phyloP scores from a whole-genome alignment of 2,113 vertebrate species.

The Brienomyrus longianalis region DNA sequence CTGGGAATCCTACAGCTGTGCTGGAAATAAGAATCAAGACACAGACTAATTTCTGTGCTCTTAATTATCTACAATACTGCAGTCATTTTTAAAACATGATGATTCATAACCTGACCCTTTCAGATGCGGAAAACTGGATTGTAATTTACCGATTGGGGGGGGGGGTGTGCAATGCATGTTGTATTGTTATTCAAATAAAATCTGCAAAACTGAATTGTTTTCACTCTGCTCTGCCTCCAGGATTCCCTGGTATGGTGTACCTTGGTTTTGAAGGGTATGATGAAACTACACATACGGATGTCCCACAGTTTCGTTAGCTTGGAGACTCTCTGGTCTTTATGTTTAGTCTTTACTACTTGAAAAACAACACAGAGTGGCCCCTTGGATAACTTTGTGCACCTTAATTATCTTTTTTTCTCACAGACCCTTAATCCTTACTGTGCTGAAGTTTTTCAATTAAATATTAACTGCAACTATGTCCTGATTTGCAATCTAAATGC shows the following conservation, averaged over 20 bases:
- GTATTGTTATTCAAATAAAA: not conserved
- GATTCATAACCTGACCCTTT: not conserved
- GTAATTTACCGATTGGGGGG: not conserved
- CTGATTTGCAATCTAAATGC: not conserved
- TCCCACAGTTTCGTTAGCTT: not conserved
- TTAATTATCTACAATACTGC: not conserved
- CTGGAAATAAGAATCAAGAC: conserved; percentile 19
- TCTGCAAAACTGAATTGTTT: not conserved
- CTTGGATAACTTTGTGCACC: not conserved
- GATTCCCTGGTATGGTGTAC: not conserved
- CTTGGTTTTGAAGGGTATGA: not conserved
- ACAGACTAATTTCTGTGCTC: not conserved
- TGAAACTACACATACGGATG: not conserved
- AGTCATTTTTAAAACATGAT: not conserved
- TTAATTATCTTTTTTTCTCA: not conserved
- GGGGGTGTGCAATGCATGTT: not conserved
- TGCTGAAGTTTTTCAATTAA: not conserved
- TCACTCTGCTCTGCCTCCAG: not conserved
- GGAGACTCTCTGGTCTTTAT: not conserved
- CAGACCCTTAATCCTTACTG: not conserved
- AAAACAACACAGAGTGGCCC: not conserved
- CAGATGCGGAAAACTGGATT: not conserved
- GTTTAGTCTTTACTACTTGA: not conserved
- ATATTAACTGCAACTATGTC: not conserved
- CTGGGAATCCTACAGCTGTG: conserved; percentile 30